Percentiles rank a stretch among this genome's conserved stretches.
These are phyloP conservation scores for Pentamera pediparva DNA, from an alignment of 53 echinoderm and acorn worm genomes.

Conservation along the genomic window DNA sequence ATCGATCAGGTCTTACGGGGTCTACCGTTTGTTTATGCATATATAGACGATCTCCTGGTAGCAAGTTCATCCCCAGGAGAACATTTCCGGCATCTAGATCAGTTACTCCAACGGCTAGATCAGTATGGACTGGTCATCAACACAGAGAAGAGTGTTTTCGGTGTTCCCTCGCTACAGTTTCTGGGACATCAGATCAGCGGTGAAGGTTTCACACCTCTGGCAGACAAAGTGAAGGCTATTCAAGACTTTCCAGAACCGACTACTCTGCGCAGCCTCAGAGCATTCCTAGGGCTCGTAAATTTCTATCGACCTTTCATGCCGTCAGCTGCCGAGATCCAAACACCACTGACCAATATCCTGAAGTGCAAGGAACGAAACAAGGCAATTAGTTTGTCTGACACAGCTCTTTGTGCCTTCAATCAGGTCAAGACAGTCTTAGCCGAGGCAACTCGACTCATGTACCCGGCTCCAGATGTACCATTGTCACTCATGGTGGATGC, in stretches of 20 bases:
- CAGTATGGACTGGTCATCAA: constrained; percentile 36
- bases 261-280: constrained; percentile 7
- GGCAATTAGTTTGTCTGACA: not conserved
- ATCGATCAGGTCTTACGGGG: constrained; percentile 21
- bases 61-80: constrained; percentile 9
- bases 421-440: constrained; percentile 22
- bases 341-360: not conserved
- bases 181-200: constrained; percentile 22
- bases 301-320: constrained; percentile 44
- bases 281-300: constrained; percentile 38
- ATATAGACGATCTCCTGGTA: constrained; percentile 41
- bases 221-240: constrained; percentile 24
- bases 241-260: constrained; percentile 25
- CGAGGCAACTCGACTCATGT: constrained; percentile 11
- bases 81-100: constrained; percentile 7
- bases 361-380: not conserved
- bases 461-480: constrained; percentile 15
- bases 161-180: not conserved
- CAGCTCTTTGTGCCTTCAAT: constrained; percentile 15
- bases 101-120: constrained; percentile 6
- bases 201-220: constrained; percentile 12
- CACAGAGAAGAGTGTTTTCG: constrained; percentile 27
- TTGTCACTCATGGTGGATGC: constrained; percentile 27
- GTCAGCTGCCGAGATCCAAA: not conserved
- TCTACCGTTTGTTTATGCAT: constrained; percentile 28